Base-by-base conservation (phyloP, 2,888 invertebrate species). In the Eilema depressum region DNA sequence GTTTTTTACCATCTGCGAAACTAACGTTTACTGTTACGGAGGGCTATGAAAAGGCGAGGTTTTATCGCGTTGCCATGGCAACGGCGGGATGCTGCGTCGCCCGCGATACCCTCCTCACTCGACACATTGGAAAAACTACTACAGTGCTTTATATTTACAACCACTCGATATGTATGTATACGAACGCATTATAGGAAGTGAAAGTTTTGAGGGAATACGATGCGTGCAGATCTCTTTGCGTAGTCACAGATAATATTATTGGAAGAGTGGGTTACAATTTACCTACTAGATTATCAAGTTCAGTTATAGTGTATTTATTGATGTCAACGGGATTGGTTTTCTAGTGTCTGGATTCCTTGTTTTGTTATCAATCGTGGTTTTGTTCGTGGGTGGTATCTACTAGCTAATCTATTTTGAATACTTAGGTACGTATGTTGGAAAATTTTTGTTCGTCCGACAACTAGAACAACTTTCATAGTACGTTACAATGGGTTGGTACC, bases 11-110 rank as follows among this genome's bases (percentile, higher is more conserved):
- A 77, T 69, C 69, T 92, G 88, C 87, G 80, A 83, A 85, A 84
- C 80, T 84, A 81, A 80, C 88, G 83, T 92, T 86, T 91, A 92
- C 93, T 92, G 81, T 84, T 71, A 80, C 82, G 75, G 88, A 90
- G 89, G 92, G 92, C 93, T 93, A 92, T 94, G 94, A 94, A 93
- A 94, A 94, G 94, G 92, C 91, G 92, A 94, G 94, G 95, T 93
- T 95, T 95, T 95, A 95, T 95, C 95, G 93, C 93, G 95, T 95
- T 92, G 90, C 94, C 92, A 95, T 95, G 89, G 89, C 88, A 84
- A 95, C 93, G 89, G 86, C 85, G 88, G 91, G 91, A 93, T 89
- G 91, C 91, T 89, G 92, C 92, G 93, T 89, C 91, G 84, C 83
- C 86, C 87, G 88, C 92, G 92, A 90, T 93, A 92, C 93, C 91